phyloP scores from a whole-genome alignment of 2,888 invertebrate genomes.

The Aphodius granarius region DNA sequence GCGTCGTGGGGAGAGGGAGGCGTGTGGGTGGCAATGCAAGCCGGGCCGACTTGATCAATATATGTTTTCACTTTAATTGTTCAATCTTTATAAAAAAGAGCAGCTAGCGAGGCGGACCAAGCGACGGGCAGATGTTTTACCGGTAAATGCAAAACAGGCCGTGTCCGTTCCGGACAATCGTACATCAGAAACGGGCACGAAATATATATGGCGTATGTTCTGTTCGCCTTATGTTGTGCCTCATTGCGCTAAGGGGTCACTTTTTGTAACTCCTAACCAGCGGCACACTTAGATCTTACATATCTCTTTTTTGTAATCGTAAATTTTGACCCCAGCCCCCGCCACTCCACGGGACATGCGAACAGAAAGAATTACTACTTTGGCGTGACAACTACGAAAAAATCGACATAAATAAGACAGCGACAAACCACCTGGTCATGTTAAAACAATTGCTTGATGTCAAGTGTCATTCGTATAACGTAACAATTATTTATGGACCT shows the following conservation, averaged over 20 bases:
- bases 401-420: not conserved
- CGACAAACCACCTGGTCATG: not conserved
- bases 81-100: conserved; percentile 30
- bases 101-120: not conserved
- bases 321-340: not conserved
- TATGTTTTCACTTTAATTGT: conserved; percentile 36
- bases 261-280: not conserved
- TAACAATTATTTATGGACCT: too few species aligned
- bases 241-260: not conserved
- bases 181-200: not conserved
- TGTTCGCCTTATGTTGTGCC: not conserved
- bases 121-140: conserved; percentile 28
- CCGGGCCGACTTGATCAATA: conserved; percentile 32
- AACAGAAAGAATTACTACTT: not conserved
- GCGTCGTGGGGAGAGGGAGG: not conserved
- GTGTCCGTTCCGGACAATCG: not conserved
- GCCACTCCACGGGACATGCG: not conserved
- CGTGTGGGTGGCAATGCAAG: not conserved
- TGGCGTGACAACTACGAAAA: not conserved
- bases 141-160: conserved; percentile 25
- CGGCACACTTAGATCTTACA: not conserved
- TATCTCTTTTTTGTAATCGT: not conserved
- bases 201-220: not conserved
- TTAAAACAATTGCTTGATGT: too few species aligned
- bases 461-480: too few species aligned